Evolutionary conservation across 2,113 vertebrate species (phyloP), one percentile per base, ranked within the genome.

Genomic region (Geococcyx californianus): DNA sequence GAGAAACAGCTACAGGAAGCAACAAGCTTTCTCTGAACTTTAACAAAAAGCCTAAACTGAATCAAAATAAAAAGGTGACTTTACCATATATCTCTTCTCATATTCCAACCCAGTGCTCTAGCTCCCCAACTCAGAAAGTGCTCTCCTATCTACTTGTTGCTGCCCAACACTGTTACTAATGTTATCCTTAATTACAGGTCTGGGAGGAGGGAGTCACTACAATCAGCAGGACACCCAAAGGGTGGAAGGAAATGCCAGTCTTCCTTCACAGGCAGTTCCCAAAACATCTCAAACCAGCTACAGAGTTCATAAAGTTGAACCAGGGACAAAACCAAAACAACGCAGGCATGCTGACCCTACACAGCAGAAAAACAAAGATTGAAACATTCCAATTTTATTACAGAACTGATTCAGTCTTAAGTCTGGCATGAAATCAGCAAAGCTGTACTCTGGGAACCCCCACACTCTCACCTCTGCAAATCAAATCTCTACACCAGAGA

Each of bases 301-400:
- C 3, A 3, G 93, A 95, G 87, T 75, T 26, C 93, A 69, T n/a
- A 58, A 87, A 93, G 87, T 60, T 89, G 51, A 91, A 34, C 47
- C 18, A 7, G 70, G 59, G 72, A 83, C 70, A 93, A 95, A 82
- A 70, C 81, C 60, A 93, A 87, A 90, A 28, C 55, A 92, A 77
- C 0, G 1, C 73, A 87, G 58, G 45, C 25, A 0, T 69, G 42
- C 42, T 85, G 85, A 79, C 90, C 70, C 34, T 91, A 85, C 67
- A 47, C 16, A 83, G 70, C 87, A 93, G 67, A 95, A 91, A 78
- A 77, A 84, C 49, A 78, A 92, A 93, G 84, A 45, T 62, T 69
- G 63, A 91, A 85, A 76, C 74, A 70, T 79, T 94, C 72, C 10
- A 1, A 40, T 88, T 94, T 96, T 88, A 95, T 90, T 93, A 91